A percentile compares a stretch with the other conserved stretches of the same genome.
phyloP scores from a whole-genome alignment of 1,140 invertebrate genomes.

The Hormaphis cornu region DNA sequence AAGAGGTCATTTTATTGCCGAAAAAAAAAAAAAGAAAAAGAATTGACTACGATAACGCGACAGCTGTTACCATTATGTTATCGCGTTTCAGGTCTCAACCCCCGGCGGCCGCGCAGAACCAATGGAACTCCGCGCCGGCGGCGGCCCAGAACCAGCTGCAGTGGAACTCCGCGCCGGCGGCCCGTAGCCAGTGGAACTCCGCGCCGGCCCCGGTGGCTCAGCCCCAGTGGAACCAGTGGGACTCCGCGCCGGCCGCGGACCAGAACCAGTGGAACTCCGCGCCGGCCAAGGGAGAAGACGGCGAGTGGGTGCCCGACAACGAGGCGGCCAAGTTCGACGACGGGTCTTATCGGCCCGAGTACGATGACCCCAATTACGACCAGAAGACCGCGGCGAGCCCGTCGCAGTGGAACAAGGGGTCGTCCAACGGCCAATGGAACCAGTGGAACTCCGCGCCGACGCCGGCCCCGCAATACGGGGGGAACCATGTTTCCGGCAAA shows the following conservation, averaged over 20 bases:
- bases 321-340: too few relatives aligned
- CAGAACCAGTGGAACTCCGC: neutral
- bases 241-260: neutral
- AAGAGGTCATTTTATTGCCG: too few relatives aligned
- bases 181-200: neutral
- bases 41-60: too few relatives aligned
- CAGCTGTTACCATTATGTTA: too few relatives aligned
- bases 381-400: neutral
- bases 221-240: constrained; percentile 26
- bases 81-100: neutral
- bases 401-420: constrained; percentile 16
- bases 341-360: too few relatives aligned
- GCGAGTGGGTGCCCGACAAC: too few relatives aligned
- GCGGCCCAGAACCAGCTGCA: constrained; percentile 21
- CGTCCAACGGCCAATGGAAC: neutral
- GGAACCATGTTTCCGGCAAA: constrained; percentile 64
- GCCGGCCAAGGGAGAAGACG: neutral
- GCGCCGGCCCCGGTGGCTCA: neutral
- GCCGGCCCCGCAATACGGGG: neutral
- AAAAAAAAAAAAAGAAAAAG: too few relatives aligned
- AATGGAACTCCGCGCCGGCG: neutral
- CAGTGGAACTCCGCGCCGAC: neutral
- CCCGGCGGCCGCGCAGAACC: neutral
- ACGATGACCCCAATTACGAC: neutral
- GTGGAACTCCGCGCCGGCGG: neutral